phyloP scores from a whole-genome alignment of 2,113 vertebrate genomes.

The Paramormyrops kingsleyae region DNA sequence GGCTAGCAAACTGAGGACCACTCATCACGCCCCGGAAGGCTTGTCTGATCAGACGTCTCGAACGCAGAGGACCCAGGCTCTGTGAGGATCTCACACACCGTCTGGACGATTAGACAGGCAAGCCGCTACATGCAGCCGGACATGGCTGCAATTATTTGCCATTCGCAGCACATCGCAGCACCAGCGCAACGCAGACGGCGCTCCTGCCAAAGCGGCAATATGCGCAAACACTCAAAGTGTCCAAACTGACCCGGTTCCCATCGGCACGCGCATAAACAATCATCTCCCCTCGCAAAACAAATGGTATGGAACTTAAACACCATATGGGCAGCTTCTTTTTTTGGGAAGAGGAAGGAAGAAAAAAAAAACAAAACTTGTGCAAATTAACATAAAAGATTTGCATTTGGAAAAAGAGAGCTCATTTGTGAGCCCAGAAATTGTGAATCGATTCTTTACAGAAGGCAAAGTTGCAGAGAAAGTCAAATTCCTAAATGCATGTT shows the following conservation, averaged over 20 bases:
- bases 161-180: constrained; percentile 11
- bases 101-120: constrained; percentile 31
- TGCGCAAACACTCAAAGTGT: constrained; percentile 12
- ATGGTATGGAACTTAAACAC: constrained; percentile 19
- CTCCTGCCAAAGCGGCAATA: constrained; percentile 15
- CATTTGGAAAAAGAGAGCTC: background rate
- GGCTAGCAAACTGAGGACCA: constrained; percentile 18
- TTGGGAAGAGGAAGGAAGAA: background rate
- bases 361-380: background rate
- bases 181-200: background rate
- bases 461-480: background rate
- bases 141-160: constrained; percentile 23
- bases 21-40: constrained; percentile 9
- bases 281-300: constrained; percentile 15
- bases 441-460: background rate
- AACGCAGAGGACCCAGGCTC: constrained; percentile 22
- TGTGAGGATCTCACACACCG: constrained; percentile 25
- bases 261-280: background rate
- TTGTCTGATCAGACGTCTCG: constrained; percentile 22
- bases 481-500: background rate
- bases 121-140: constrained; percentile 17
- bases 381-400: background rate
- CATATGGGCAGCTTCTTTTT: background rate
- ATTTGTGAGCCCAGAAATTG: background rate
- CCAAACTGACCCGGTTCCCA: constrained; percentile 9